Evolutionary conservation across 2,888 invertebrate genomes (phyloP), one percentile per base, ranked within the genome.

Genomic region (Phoenoteleia sp.): DNA sequence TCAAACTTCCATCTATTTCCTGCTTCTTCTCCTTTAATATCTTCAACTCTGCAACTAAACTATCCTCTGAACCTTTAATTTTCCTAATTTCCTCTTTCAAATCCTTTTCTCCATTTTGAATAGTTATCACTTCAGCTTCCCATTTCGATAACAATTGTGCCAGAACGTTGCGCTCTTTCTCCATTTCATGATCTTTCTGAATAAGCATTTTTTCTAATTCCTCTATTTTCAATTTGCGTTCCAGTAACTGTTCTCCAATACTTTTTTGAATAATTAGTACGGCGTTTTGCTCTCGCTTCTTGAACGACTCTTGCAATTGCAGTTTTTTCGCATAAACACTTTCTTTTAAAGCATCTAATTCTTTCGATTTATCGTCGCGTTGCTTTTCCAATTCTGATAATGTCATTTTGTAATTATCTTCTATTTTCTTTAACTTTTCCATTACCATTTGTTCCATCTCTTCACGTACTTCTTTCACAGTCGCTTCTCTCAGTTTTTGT

Each of bases 381-480:
- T 95, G 91, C 21, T 94, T 94, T 87, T 95, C 95, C 29, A 95
- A 88, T 85, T 95, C 95, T 0, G 93, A 92, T 3, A 95, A 90
- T 0, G 94, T 92, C 21, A 91, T 91, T 42, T 94, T 91, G 67
- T 95, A 94, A 69, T 95, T 94, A 1, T 94, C 94, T 85, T 95
- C 95, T 29, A 95, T 93, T 0, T 94, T 94, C 91, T 95, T 95
- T 87, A 96, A 94, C 93, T 96, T 96, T 25, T 95, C 89, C 0
- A 95, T 95, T 86, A 96, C 96, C 79, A 96, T 95, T 87, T 96
- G 96, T 0, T 96, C 96, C 94, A 96, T 95, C 91, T 96, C 96
- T 84, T 96, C 96, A 1, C 96, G 94, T 71, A 96, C 95, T 0
- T 95, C 95, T 89, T 95, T 95, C 11, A 82, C 94, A 91, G 94